A percentile compares a stretch with the other conserved stretches of the same genome.
Conservation (phyloP, 2,797 vertebrate genomes). For the Helarctos malayanus region DNA sequence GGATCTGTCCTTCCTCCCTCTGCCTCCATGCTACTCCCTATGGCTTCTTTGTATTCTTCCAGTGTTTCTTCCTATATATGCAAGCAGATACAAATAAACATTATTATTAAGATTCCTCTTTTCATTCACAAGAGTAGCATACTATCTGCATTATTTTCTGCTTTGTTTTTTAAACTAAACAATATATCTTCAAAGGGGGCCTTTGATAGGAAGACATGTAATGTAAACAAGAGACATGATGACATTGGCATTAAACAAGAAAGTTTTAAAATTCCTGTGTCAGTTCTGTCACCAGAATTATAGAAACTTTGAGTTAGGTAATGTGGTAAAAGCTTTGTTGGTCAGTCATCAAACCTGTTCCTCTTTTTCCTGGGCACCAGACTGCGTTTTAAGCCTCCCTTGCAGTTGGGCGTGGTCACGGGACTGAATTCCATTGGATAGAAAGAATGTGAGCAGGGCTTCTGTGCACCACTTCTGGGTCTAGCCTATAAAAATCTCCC, state of each 20-base stretch:
- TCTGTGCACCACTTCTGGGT: neutral
- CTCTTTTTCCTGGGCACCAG: neutral
- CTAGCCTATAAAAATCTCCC: neutral
- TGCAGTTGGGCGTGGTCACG: neutral
- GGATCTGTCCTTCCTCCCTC: neutral
- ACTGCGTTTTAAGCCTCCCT: neutral
- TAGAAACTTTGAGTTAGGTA: neutral
- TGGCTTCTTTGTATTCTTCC: neutral
- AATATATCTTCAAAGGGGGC: neutral
- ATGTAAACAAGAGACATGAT: neutral
- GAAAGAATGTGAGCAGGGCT: conserved; percentile 8
- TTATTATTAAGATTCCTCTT: neutral
- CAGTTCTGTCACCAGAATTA: neutral
- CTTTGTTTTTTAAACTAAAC: neutral
- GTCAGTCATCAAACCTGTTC: neutral
- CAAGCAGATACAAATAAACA: conserved; percentile 11
- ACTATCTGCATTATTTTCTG: neutral
- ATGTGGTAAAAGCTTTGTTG: neutral
- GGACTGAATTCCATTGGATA: neutral
- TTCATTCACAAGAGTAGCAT: conserved; percentile 27
- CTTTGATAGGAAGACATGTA: conserved; percentile 20
- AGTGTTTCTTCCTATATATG: neutral
- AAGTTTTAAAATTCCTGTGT: neutral
- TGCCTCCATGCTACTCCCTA: neutral
- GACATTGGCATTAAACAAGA: neutral